Base-by-base conservation (phyloP, 1,140 invertebrate species). In the Homarus americanus region DNA sequence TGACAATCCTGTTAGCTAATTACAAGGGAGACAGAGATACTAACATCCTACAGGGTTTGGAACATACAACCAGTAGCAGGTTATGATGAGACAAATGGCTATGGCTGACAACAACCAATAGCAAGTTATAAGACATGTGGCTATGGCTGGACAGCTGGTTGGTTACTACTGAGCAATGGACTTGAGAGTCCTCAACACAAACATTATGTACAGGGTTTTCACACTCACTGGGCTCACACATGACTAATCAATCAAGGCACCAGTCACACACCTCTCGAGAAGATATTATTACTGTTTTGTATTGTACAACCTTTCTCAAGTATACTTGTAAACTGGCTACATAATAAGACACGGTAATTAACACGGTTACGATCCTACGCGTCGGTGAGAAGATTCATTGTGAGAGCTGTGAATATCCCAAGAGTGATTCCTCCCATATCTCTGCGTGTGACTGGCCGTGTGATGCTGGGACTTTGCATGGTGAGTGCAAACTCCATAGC, bases 101-200 rank as follows among this genome's bases (percentile, higher is more conserved):
- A 49, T 80, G 78, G 78, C 38, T 80, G 78, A 80, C 15, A 80
- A 87, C 86, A 87, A 87, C 76, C 76, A 87, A 75, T 36, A 69
- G 24, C 82, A 69, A 28, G 63, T 73, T 73, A 84, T 40, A 36
- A n/a, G 40, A 63, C 41, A 76, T 69, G 40, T 49, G 72, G 72
- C 69, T 58, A 41, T 53, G 80, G 88, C 73, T 83, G 88, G 72
- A 73, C 80, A 83, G 88, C 88, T 90, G 88, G 78, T 66, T 78
- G 82, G 49, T 90, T 83, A 90, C 80, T 90, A 90, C 24, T 90
- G 88, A 90, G 88, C 88, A 83, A 83, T 78, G 80, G 82, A 90
- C 88, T 76, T 41, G 49, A 90, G 49, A 90, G 44, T 75, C 49
- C 80, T 73, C 73, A 58, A 73, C 44, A 75, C 88, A 86, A 86